Conservation (phyloP, 2,888 invertebrate species). For the Lymantria monacha region DNA sequence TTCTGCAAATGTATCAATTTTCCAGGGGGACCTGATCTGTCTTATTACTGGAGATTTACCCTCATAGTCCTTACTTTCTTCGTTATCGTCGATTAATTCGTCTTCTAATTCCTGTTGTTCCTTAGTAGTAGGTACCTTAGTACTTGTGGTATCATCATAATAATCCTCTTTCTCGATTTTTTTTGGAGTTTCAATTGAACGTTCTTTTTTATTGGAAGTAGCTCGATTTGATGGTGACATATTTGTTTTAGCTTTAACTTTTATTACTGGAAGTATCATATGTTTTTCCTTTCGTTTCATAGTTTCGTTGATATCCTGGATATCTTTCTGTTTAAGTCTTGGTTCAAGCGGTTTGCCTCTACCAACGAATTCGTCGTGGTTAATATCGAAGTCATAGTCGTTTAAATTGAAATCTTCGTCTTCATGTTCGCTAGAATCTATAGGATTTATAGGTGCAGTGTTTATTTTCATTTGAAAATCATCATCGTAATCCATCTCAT, state of each 20-base stretch:
- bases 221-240: slow-evolving; percentile 10
- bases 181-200: slow-evolving; percentile 21
- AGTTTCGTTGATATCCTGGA: background rate
- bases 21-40: slow-evolving; percentile 41
- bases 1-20: slow-evolving; percentile 20
- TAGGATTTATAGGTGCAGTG: slow-evolving; percentile 32
- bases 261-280: background rate
- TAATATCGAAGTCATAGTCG: slow-evolving; percentile 70
- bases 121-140: slow-evolving; percentile 24
- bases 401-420: slow-evolving; percentile 69
- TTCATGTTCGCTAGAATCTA: slow-evolving; percentile 60
- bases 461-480: slow-evolving; percentile 54
- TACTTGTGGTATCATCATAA: slow-evolving; percentile 45
- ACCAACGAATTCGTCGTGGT: slow-evolving; percentile 63
- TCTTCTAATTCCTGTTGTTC: slow-evolving; percentile 33
- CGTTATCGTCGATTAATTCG: slow-evolving; percentile 43
- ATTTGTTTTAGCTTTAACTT: slow-evolving; percentile 24
- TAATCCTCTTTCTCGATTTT: slow-evolving; percentile 44
- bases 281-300: background rate
- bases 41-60: slow-evolving; percentile 32
- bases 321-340: slow-evolving; percentile 37
- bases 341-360: slow-evolving; percentile 62
- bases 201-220: slow-evolving; percentile 30
- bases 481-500: slow-evolving; percentile 55
- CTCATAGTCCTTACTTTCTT: slow-evolving; percentile 45